Conservation (phyloP, 1,140 invertebrate genomes). For the Lethocerus indicus region DNA sequence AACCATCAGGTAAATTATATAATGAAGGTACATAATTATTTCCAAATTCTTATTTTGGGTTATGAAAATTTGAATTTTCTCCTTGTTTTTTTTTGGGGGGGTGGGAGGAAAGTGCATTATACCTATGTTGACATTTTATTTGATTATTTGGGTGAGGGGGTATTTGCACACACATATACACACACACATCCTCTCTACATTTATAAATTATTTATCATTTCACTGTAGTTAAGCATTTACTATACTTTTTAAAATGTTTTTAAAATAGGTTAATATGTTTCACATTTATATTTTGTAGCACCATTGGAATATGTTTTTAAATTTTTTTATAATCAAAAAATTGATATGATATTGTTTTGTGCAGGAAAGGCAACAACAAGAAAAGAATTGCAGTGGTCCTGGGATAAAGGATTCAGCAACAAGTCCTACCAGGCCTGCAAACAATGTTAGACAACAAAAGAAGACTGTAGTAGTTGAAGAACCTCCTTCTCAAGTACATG, state of each 20-base stretch:
- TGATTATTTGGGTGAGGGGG: too few species aligned
- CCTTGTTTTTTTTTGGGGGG: too few species aligned
- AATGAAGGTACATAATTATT: constrained; percentile 16
- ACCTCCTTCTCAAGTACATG: constrained; percentile 15
- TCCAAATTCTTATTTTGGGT: constrained; percentile 10
- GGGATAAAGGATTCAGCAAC: constrained; percentile 23
- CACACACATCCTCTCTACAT: constrained; percentile 10
- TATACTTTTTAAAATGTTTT: not conserved
- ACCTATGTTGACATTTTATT: too few species aligned
- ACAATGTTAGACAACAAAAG: constrained; percentile 2
- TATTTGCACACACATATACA: too few species aligned
- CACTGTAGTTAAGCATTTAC: not conserved
- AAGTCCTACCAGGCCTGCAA: constrained; percentile 24
- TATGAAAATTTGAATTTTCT: not conserved
- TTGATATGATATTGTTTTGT: not conserved
- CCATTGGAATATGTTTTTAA: not conserved
- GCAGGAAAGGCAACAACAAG: constrained; percentile 1
- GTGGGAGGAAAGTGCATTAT: too few species aligned
- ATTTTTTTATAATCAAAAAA: constrained; percentile 11
- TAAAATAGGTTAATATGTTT: constrained; percentile 24
- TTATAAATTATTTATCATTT: not conserved
- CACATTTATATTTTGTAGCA: constrained; percentile 22
- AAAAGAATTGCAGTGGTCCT: constrained; percentile 15
- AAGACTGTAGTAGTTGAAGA: not conserved
- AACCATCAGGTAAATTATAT: constrained; percentile 33